Evolutionary conservation across 2,113 vertebrate genomes (phyloP).

Genomic region (Dasyurus viverrinus): DNA sequence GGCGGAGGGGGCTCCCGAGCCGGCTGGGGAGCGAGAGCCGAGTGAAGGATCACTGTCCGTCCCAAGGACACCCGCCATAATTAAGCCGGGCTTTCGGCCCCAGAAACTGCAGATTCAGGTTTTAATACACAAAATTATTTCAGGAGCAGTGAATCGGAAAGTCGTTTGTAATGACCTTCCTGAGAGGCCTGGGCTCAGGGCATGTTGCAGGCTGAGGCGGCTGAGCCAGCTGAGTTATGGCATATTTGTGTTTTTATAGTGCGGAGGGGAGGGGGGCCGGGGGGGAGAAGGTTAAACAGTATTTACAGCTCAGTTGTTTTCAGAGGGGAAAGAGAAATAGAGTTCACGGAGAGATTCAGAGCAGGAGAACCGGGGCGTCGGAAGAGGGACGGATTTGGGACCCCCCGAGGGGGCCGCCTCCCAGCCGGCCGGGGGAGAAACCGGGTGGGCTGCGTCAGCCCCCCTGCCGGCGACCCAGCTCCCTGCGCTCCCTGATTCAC

Average conservation of each 20-base stretch:
- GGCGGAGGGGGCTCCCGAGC: slow-evolving; percentile 79
- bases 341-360: slow-evolving; percentile 88
- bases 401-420: background rate
- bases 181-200: slow-evolving; percentile 96
- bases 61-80: slow-evolving; percentile 99
- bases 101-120: slow-evolving; percentile 99
- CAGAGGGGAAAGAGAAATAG: slow-evolving; percentile 94
- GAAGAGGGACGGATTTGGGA: slow-evolving; percentile 71
- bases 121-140: slow-evolving; percentile 99
- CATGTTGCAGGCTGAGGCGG: slow-evolving; percentile 97
- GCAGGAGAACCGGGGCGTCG: slow-evolving; percentile 52
- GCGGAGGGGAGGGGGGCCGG: slow-evolving; percentile 89
- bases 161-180: slow-evolving; percentile 99
- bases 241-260: slow-evolving; percentile 99
- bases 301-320: slow-evolving; percentile 99
- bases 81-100: slow-evolving; percentile 99
- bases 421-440: background rate
- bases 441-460: background rate
- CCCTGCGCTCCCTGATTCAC: background rate
- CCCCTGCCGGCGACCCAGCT: background rate
- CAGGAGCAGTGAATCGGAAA: slow-evolving; percentile 99
- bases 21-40: slow-evolving; percentile 75
- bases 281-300: slow-evolving; percentile 95
- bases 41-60: slow-evolving; percentile 99
- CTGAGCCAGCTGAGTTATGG: slow-evolving; percentile 97